Conservation (phyloP, 2,113 vertebrate genomes). For the Passer domesticus region DNA sequence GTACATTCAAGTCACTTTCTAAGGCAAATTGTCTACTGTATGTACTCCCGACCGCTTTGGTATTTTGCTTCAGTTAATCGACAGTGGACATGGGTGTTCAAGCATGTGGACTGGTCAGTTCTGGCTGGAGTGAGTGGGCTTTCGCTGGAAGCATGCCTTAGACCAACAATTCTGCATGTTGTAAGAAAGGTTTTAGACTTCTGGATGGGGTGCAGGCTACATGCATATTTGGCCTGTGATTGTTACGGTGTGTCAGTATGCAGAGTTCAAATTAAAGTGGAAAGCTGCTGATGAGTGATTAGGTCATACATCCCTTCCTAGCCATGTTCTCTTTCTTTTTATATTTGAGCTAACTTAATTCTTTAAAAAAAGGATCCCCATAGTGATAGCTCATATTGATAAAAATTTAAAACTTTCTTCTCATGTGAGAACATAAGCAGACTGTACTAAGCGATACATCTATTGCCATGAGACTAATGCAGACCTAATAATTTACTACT, state of each 20-base stretch:
- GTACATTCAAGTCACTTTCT: conserved; percentile 94
- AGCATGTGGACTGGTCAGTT: conserved; percentile 73
- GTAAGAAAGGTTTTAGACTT: conserved; percentile 51
- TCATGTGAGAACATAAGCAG: conserved; percentile 36
- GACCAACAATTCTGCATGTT: conserved; percentile 60
- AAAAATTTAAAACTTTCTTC: conserved; percentile 53
- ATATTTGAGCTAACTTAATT: conserved; percentile 53
- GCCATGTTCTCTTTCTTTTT: conserved; percentile 38
- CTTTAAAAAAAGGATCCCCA: conserved; percentile 64
- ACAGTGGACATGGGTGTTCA: conserved; percentile 72
- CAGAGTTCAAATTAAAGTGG: conserved; percentile 67
- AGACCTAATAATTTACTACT: conserved; percentile 50
- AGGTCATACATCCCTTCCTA: conserved; percentile 63
- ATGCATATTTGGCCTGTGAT: conserved; percentile 49
- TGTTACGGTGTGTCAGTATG: conserved; percentile 52
- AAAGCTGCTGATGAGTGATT: conserved; percentile 62
- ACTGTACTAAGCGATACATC: conserved; percentile 61
- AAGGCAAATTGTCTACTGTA: conserved; percentile 87
- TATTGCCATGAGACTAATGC: conserved; percentile 69
- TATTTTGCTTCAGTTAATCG: conserved; percentile 80
- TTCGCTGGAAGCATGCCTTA: conserved; percentile 78
- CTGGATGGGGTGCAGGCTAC: conserved; percentile 61
- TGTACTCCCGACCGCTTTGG: conserved; percentile 83
- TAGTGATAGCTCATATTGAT: conserved; percentile 64
- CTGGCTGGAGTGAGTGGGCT: conserved; percentile 62